These are phyloP conservation scores for Aricia artaxerxes DNA, from an alignment of 2,888 invertebrate genomes.

Conservation along the genomic window DNA sequence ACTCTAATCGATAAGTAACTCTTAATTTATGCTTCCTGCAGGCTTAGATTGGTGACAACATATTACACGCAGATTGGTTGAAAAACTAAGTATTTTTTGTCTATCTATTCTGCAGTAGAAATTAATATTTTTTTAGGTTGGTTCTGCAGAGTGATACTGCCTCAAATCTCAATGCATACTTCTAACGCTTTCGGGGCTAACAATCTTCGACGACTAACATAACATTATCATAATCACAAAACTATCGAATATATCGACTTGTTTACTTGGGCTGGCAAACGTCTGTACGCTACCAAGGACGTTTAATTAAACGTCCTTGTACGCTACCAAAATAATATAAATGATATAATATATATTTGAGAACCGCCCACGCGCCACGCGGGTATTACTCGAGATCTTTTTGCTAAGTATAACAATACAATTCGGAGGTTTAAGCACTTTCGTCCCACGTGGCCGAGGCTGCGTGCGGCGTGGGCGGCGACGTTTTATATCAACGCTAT, in stretches of 20 bases:
- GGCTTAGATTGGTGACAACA: not conserved
- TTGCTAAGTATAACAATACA: not conserved
- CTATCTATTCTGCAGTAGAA: too few species aligned
- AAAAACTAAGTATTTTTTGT: too few species aligned
- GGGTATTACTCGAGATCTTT: constrained; percentile 1
- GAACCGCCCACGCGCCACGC: not conserved
- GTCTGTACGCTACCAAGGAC: not conserved
- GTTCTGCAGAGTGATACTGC: too few species aligned
- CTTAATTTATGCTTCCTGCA: not conserved
- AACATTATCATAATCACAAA: not conserved
- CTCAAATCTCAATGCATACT: not conserved
- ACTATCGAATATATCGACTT: not conserved
- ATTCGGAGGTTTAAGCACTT: not conserved
- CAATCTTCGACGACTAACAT: not conserved
- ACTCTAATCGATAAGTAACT: not conserved
- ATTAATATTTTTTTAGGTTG: too few species aligned
- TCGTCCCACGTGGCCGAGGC: constrained; percentile 13
- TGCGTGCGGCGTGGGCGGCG: constrained; percentile 56
- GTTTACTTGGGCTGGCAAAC: not conserved
- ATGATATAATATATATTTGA: not conserved
- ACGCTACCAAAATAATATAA: not conserved
- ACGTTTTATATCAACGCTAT: constrained; percentile 67
- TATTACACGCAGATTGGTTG: too few species aligned
- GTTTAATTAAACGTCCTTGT: not conserved
- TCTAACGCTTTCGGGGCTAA: not conserved